Evolutionary conservation across 1,140 invertebrate species (phyloP), one percentile per base, ranked within the genome.

Genomic region (Drepana arcuata): DNA sequence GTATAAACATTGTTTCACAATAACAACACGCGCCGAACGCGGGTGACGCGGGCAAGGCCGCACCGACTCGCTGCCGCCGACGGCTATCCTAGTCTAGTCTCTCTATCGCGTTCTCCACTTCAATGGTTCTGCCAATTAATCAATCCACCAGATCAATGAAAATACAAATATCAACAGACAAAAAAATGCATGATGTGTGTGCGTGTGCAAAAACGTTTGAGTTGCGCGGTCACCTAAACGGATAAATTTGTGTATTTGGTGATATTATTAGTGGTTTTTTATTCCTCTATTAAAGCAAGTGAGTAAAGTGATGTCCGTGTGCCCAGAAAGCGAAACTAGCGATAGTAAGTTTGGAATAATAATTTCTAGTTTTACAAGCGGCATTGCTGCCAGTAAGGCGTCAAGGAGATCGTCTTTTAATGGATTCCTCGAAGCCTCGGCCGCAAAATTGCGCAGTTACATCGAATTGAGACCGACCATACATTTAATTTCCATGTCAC

Each of bases 1-100:
- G 77, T 71, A 68, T 66, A 74, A 72, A 79, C 71, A 74, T 62
- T 74, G 70, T 75, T 68, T 65, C 68, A 73, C 67, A 71, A 79
- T 67, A 73, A 74, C 60, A 68, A 71, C 67, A 71, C 54, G 57
- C 57, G 59, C 60, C 66, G 69, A 64, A 71, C 54, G 57, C 57
- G 59, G 48, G 48, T 60, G 63, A 70, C 64, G 64, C 57, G 59
- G 33, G 38, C 72, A 68, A 71, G 64, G 66, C 72, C 68, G 67
- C 52, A 41, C 35, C 51, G 48, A n/a, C n/a, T n/a, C n/a, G n/a
- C n/a, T n/a, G n/a, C 39, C 46, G 39, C 26, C 39, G 55, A 44
- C 38, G 47, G n/a, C n/a, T n/a, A n/a, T n/a, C n/a, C n/a, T n/a
- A n/a, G n/a, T n/a, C n/a, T n/a, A n/a, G n/a, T n/a, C n/a, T n/a